These are phyloP conservation scores for Meteorus cinctellus DNA, from an alignment of 2,888 invertebrate species.

Conservation along the genomic window DNA sequence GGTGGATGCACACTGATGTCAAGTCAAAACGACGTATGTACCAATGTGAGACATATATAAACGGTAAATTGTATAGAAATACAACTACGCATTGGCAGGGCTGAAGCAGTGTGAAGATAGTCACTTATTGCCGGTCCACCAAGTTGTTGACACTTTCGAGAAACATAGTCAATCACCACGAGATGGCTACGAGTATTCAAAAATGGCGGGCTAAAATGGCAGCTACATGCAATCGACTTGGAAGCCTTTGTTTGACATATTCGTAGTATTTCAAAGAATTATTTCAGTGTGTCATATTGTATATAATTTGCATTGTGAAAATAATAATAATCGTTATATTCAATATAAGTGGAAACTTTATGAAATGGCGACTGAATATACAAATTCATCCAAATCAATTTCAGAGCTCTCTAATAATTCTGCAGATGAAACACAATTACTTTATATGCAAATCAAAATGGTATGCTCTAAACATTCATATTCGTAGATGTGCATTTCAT, in stretches of 20 bases:
- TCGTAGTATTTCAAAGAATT: background rate
- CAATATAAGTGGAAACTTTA: background rate
- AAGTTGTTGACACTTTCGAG: background rate
- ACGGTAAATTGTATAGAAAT: background rate
- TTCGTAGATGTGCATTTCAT: background rate
- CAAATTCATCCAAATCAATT: slow-evolving; percentile 48
- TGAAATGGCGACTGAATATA: slow-evolving; percentile 47
- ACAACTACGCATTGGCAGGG: background rate
- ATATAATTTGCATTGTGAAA: background rate
- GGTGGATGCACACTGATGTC: background rate
- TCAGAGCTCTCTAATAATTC: slow-evolving; percentile 41
- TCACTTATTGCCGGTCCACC: background rate
- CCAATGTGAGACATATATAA: background rate
- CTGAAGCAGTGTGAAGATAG: background rate
- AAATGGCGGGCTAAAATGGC: background rate
- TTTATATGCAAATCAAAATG: slow-evolving; percentile 47
- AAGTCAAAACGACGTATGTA: background rate
- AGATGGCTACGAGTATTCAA: background rate
- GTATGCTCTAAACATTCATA: slow-evolving; percentile 30
- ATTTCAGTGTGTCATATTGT: background rate
- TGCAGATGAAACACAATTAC: slow-evolving; percentile 44
- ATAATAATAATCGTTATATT: background rate
- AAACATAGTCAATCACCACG: background rate
- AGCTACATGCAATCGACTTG: background rate
- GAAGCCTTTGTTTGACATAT: background rate